A percentile compares a stretch with the other conserved stretches of the same genome.
Conservation (phyloP, 2,888 invertebrate genomes). For the Venusia cambrica region DNA sequence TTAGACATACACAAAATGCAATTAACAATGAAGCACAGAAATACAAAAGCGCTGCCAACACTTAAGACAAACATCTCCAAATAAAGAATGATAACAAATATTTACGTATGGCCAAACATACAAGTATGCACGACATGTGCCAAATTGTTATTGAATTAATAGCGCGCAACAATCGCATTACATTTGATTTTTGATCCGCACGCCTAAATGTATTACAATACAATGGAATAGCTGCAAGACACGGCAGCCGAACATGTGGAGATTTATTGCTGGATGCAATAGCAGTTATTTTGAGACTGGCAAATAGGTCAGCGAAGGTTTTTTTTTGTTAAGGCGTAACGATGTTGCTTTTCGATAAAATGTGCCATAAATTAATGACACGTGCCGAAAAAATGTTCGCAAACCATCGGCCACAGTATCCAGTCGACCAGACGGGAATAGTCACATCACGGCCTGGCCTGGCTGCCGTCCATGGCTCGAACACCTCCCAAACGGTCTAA, state of each 20-base stretch:
- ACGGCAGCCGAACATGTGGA: slow-evolving; percentile 38
- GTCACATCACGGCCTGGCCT: slow-evolving; percentile 75
- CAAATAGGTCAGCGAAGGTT: slow-evolving; percentile 16
- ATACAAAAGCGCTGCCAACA: slow-evolving; percentile 43
- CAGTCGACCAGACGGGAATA: slow-evolving; percentile 76
- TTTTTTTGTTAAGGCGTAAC: slow-evolving; percentile 20
- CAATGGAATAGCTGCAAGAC: slow-evolving; percentile 34
- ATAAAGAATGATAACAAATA: slow-evolving; percentile 37
- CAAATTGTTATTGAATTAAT: slow-evolving; percentile 49
- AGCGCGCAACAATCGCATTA: slow-evolving; percentile 46
- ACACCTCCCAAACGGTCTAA: slow-evolving; percentile 47
- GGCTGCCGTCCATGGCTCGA: slow-evolving; percentile 67
- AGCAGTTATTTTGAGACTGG: slow-evolving; percentile 16
- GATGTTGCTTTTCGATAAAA: slow-evolving; percentile 38
- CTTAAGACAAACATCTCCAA: slow-evolving; percentile 41
- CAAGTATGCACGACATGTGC: slow-evolving; percentile 28
- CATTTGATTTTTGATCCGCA: slow-evolving; percentile 41
- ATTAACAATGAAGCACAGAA: slow-evolving; percentile 31
- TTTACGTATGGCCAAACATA: slow-evolving; percentile 38
- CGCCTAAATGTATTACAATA: slow-evolving; percentile 38
- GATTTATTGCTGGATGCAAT: slow-evolving; percentile 25
- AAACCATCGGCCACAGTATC: slow-evolving; percentile 61
- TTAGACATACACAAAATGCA: slow-evolving; percentile 17
- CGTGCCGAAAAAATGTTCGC: slow-evolving; percentile 58
- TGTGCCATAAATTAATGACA: slow-evolving; percentile 61